These are phyloP conservation scores for Leucoptera coffeella DNA, from an alignment of 2,888 invertebrate species.

Conservation along the genomic window DNA sequence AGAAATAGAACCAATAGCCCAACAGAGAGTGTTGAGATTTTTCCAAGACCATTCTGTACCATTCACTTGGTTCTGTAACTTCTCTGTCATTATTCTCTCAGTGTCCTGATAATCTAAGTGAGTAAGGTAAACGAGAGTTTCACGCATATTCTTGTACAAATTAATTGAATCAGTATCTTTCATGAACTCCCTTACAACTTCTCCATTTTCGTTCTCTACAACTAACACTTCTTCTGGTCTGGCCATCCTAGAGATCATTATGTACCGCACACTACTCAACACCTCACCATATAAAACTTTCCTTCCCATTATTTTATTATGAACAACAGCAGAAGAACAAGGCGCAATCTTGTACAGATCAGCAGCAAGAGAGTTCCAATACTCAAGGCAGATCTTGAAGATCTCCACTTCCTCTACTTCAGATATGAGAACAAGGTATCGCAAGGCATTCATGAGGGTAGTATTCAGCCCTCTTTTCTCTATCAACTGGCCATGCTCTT, in stretches of 20 bases:
- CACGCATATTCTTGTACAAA: constrained; percentile 98
- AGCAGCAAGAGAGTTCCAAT: constrained; percentile 92
- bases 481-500: constrained; percentile 88
- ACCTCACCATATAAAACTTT: constrained; percentile 74
- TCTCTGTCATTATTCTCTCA: constrained; percentile 98
- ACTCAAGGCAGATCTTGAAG: constrained; percentile 98
- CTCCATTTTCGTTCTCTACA: constrained; percentile 99
- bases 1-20: constrained; percentile 99
- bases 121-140: constrained; percentile 94
- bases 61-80: constrained; percentile 96
- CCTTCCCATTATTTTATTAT: constrained; percentile 49
- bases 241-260: constrained; percentile 99
- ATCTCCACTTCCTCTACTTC: constrained; percentile 99
- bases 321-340: constrained; percentile 43
- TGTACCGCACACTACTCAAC: constrained; percentile 83
- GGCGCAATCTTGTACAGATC: constrained; percentile 89
- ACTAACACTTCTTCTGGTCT: constrained; percentile 99
- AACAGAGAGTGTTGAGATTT: constrained; percentile 97
- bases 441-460: constrained; percentile 74
- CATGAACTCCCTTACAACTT: constrained; percentile 99
- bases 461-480: constrained; percentile 76
- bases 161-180: constrained; percentile 99
- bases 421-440: constrained; percentile 86
- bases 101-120: constrained; percentile 98
- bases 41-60: constrained; percentile 99